Conservation (phyloP, 2,797 vertebrate species). For the Tamandua tetradactyla region DNA sequence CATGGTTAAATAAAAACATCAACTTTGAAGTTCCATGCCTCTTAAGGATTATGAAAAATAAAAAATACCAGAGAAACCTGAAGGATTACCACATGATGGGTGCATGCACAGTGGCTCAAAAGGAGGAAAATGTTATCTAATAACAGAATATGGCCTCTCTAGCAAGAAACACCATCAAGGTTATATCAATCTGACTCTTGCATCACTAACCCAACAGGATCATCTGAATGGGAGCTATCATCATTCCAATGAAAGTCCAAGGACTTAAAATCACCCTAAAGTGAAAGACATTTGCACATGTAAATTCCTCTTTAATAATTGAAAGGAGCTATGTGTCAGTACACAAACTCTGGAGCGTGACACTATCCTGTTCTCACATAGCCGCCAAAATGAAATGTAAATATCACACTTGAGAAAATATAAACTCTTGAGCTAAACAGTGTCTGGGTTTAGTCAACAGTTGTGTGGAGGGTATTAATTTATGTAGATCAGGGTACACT, state of each 20-base stretch:
- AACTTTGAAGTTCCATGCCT: not conserved
- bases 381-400: not conserved
- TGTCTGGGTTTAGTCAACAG: not conserved
- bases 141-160: not conserved
- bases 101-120: not conserved
- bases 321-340: not conserved
- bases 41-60: not conserved
- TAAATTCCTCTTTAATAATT: not conserved
- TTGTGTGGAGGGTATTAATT: not conserved
- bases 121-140: not conserved
- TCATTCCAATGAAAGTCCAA: conserved; percentile 2
- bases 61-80: not conserved
- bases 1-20: not conserved
- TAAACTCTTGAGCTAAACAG: not conserved
- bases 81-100: not conserved
- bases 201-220: not conserved
- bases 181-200: not conserved
- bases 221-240: not conserved
- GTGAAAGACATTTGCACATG: not conserved
- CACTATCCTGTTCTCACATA: not conserved
- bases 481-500: not conserved
- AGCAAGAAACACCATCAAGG: not conserved
- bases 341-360: not conserved
- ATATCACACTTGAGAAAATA: not conserved
- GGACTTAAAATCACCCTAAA: not conserved